Evolutionary conservation across 2,113 vertebrate genomes (phyloP).

Genomic region (Motacilla tschutschensis): DNA sequence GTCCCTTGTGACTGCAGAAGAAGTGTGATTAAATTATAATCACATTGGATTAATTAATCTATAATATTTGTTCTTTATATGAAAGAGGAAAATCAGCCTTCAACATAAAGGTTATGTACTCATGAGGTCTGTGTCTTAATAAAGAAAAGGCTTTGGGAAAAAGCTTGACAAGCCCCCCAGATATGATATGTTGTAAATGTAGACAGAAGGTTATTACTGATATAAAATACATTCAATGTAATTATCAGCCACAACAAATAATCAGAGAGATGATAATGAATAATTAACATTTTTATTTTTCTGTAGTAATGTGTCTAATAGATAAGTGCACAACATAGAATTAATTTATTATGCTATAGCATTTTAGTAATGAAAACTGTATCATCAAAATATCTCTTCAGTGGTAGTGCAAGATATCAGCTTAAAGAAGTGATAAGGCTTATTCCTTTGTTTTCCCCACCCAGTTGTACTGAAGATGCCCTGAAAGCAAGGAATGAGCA

Average conservation of each 20-base stretch:
- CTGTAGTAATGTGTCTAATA: conserved; percentile 79
- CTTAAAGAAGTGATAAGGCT: conserved; percentile 68
- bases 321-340: conserved; percentile 79
- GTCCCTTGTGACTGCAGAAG: conserved; percentile 83
- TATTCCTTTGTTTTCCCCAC: conserved; percentile 70
- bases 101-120: conserved; percentile 93
- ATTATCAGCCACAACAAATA: conserved; percentile 99
- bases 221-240: conserved; percentile 93
- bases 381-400: conserved; percentile 78
- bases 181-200: conserved; percentile 83
- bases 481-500: conserved; percentile 33
- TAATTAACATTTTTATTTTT: conserved; percentile 98
- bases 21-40: conserved; percentile 98
- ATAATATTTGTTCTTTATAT: conserved; percentile 98
- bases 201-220: conserved; percentile 99
- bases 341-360: conserved; percentile 78
- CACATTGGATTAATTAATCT: conserved; percentile 98
- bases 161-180: conserved; percentile 92
- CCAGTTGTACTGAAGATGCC: conserved; percentile 24
- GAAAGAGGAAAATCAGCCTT: conserved; percentile 86
- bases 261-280: conserved; percentile 95
- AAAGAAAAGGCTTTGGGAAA: conserved; percentile 86
- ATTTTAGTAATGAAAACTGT: conserved; percentile 74
- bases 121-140: conserved; percentile 90
- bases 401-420: conserved; percentile 77